Base-by-base conservation (phyloP, 2,888 invertebrate genomes). In the Ornithoptera priamus region DNA sequence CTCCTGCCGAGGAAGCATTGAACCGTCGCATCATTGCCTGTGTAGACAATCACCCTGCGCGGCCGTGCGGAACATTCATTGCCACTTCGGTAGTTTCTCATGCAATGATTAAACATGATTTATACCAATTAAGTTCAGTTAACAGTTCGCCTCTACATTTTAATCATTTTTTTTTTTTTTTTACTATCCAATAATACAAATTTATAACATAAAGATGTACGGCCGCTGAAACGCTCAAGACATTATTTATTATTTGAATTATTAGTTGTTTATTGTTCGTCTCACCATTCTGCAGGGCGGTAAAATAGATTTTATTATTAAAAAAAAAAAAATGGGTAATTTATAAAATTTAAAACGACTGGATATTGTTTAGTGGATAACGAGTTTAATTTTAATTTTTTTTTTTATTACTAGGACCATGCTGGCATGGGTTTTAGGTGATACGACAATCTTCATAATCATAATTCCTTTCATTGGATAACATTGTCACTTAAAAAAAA, bases 1-100 rank as follows among this genome's bases (percentile, higher is more conserved):
- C 85, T 96, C 62, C 88, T 93, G 66, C 94, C 93, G 1, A 88
- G 95, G 78, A 92, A 90, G 75, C 83, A 86, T 76, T 85, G 80
- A 79, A 75, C 73, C 74, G 71, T 71, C 62, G 62, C 74, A 74
- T 62, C 65, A 72, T 67, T 62, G 71, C 67, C 61, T 68, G 15
- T 72, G 71, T 78, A 80, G 77, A 73, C 75, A 77, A 75, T 75
- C 62, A 62, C 72, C 71, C 72, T 75, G 69, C 70, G 59, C 71
- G 69, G 71, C 67, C 70, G 67, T 71, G 62, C 72, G 70, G 66
- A 62, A 58, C 59, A 65, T 53, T 50, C 3, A 50, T 17, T n/a
- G 57, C 50, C 15, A 36, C 30, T 46, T 53, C n/a, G 53, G 53
- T 53, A 53, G 53, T 53, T 53, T 53, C n/a, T 12, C 30, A 30